phyloP scores from a whole-genome alignment of 1,140 invertebrate species.

The Panagrolaimus sp. region DNA sequence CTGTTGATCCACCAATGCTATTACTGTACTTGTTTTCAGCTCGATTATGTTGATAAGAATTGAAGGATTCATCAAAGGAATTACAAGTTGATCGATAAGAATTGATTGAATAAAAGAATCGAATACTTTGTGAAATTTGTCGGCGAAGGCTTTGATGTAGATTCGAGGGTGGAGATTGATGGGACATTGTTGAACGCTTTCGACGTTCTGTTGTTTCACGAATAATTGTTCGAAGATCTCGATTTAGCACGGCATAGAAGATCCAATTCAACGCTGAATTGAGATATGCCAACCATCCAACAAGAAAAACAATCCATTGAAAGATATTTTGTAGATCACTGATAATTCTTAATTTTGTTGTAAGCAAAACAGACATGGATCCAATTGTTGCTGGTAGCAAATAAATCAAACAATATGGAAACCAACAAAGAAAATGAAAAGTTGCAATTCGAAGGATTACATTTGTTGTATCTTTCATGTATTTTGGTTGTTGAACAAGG shows the following conservation, averaged over 20 bases:
- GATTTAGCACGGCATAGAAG: slow-evolving; percentile 58
- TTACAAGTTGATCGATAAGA: slow-evolving; percentile 36
- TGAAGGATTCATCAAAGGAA: slow-evolving; percentile 28
- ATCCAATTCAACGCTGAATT: slow-evolving; percentile 58
- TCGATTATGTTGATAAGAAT: slow-evolving; percentile 15
- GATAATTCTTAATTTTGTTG: slow-evolving; percentile 30
- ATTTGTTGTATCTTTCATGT: slow-evolving; percentile 54
- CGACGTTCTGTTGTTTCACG: slow-evolving; percentile 40
- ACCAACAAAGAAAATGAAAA: slow-evolving; percentile 59
- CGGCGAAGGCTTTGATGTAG: slow-evolving; percentile 39
- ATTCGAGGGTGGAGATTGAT: slow-evolving; percentile 38
- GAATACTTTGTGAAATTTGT: slow-evolving; percentile 43
- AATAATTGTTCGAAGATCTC: slow-evolving; percentile 56
- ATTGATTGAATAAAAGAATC: slow-evolving; percentile 52
- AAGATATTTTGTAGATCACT: slow-evolving; percentile 21
- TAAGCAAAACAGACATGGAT: slow-evolving; percentile 17
- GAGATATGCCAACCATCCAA: slow-evolving; percentile 53
- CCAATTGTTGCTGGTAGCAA: slow-evolving; percentile 26
- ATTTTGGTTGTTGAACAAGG: slow-evolving; percentile 51
- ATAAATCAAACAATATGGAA: slow-evolving; percentile 54
- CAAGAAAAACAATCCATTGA: slow-evolving; percentile 48
- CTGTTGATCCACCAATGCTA: slow-evolving; percentile 7
- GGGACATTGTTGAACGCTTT: slow-evolving; percentile 45
- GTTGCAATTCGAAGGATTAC: slow-evolving; percentile 54
- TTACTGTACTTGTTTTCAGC: slow-evolving; percentile 12